These are phyloP conservation scores for Sarcophilus harrisii DNA, from an alignment of 2,797 vertebrate genomes.

Conservation along the genomic window DNA sequence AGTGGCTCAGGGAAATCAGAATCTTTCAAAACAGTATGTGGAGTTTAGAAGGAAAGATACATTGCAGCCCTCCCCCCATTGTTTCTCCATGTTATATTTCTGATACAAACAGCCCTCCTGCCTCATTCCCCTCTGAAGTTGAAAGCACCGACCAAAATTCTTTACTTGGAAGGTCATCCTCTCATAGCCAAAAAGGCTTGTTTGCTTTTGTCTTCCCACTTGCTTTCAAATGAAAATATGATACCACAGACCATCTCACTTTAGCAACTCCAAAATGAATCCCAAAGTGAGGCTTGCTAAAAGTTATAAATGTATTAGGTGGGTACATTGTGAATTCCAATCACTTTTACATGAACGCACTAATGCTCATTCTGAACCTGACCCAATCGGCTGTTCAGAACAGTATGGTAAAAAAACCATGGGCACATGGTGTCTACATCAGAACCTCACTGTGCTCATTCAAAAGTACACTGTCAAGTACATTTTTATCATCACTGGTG, in stretches of 20 bases:
- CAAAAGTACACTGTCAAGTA: conserved; percentile 80
- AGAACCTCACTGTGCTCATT: conserved; percentile 74
- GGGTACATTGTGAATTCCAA: conserved; percentile 71
- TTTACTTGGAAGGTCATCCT: conserved; percentile 87
- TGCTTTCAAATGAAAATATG: conserved; percentile 82
- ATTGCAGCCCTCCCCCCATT: conserved; percentile 59
- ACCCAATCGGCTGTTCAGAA: conserved; percentile 63
- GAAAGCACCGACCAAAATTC: conserved; percentile 85
- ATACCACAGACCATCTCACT: conserved; percentile 77
- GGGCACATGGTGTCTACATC: conserved; percentile 75
- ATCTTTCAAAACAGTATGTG: conserved; percentile 61
- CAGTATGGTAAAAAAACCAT: conserved; percentile 36
- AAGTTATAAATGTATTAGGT: conserved; percentile 72
- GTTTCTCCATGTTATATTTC: conserved; percentile 79
- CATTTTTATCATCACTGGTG: conserved; percentile 78
- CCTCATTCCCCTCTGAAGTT: conserved; percentile 83
- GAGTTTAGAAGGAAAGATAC: conserved; percentile 46
- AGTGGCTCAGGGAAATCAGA: conserved; percentile 68
- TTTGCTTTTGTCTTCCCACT: conserved; percentile 87
- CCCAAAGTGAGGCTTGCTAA: conserved; percentile 66
- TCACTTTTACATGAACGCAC: conserved; percentile 74
- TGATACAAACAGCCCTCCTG: conserved; percentile 83
- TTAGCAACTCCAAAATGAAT: conserved; percentile 80
- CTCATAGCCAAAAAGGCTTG: conserved; percentile 85
- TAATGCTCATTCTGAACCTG: conserved; percentile 66